Evolutionary conservation across 2,797 vertebrate genomes (phyloP).

Genomic region (Petrocephalus schoutedeni): DNA sequence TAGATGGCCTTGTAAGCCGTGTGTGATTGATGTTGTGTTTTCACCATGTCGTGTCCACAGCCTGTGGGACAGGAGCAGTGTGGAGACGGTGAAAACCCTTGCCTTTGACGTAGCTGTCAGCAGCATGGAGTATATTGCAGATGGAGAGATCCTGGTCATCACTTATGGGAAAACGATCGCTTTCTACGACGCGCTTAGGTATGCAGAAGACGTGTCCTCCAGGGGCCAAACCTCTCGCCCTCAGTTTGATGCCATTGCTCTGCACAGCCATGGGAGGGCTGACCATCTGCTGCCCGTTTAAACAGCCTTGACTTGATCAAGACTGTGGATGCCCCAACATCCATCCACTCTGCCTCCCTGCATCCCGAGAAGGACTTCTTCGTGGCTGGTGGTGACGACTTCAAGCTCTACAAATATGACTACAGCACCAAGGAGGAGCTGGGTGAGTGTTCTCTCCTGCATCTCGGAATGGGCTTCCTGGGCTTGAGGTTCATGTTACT

Average conservation of each 20-base stretch:
- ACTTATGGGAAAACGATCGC: conserved; percentile 89
- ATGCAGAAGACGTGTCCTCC: conserved; percentile 25
- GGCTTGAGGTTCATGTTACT: not conserved
- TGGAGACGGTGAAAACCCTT: conserved; percentile 80
- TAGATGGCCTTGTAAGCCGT: not conserved
- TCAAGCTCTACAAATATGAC: conserved; percentile 98
- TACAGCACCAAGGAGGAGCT: conserved; percentile 90
- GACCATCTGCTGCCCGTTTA: not conserved
- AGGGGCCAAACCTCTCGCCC: not conserved
- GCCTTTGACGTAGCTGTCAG: conserved; percentile 84
- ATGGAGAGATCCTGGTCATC: conserved; percentile 86
- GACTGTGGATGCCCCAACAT: conserved; percentile 84
- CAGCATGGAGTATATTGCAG: conserved; percentile 92
- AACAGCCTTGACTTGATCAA: conserved; percentile 87
- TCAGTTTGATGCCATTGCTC: not conserved
- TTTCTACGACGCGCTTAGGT: conserved; percentile 91
- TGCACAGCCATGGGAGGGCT: not conserved
- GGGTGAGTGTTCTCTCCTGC: conserved; percentile 58
- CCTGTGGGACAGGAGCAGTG: conserved; percentile 85
- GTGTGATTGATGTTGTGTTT: not conserved
- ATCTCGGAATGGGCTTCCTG: not conserved
- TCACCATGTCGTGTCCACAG: conserved; percentile 38
- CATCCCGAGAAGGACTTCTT: conserved; percentile 94
- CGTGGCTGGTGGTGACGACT: conserved; percentile 92
- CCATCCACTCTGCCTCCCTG: conserved; percentile 92